phyloP scores from a whole-genome alignment of 2,888 invertebrate species.

The Crossocerus cetratus region DNA sequence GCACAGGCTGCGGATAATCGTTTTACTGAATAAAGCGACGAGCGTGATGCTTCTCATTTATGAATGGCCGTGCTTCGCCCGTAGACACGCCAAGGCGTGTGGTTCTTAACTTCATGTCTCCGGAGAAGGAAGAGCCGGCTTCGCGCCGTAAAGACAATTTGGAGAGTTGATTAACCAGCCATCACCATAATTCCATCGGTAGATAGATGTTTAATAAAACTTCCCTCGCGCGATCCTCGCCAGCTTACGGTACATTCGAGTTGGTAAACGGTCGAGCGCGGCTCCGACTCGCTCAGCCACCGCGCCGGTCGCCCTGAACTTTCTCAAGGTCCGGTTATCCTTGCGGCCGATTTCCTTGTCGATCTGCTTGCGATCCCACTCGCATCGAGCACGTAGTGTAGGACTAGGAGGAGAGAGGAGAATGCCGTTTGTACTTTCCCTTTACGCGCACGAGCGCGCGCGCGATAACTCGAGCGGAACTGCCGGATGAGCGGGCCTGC shows the following conservation, averaged over 20 bases:
- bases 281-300: neutral
- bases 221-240: conserved; percentile 26
- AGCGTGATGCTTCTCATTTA: neutral
- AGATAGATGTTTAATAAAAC: conserved; percentile 35
- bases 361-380: neutral
- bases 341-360: neutral
- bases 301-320: neutral
- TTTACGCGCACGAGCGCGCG: conserved; percentile 60
- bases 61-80: neutral
- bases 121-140: conserved; percentile 4
- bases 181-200: conserved; percentile 18
- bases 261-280: conserved; percentile 23
- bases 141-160: conserved; percentile 43
- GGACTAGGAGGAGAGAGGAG: conserved; percentile 46
- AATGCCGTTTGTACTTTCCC: conserved; percentile 54
- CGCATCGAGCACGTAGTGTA: conserved; percentile 19
- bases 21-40: neutral
- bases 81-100: neutral
- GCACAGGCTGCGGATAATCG: neutral
- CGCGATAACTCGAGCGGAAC: conserved; percentile 61
- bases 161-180: conserved; percentile 45
- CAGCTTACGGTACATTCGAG: conserved; percentile 18
- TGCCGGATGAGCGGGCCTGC: conserved; percentile 55
- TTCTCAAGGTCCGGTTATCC: conserved; percentile 4
- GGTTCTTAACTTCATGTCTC: neutral